phyloP scores from a whole-genome alignment of 2,888 invertebrate species.

The Aphidius colemani region DNA sequence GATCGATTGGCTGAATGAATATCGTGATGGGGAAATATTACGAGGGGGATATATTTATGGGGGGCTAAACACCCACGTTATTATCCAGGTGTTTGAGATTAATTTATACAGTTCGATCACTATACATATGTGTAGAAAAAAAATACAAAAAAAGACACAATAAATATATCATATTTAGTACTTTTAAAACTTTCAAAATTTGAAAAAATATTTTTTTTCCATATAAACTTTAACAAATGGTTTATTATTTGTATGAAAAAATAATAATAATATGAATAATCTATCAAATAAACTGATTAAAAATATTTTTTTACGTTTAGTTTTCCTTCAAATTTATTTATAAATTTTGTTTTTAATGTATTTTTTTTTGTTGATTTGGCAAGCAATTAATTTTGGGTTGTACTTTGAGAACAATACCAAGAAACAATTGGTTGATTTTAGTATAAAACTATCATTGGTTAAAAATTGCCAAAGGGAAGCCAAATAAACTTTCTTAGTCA shows the following conservation, averaged over 20 bases:
- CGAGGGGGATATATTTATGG: conserved; percentile 2
- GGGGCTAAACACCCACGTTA: conserved; percentile 13
- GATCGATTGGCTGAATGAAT: conserved; percentile 4
- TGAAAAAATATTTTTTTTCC: not conserved
- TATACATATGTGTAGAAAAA: conserved; percentile 22
- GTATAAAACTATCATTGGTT: conserved; percentile 25
- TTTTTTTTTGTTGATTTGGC: not conserved
- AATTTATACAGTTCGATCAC: conserved; percentile 39
- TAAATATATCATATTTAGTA: conserved; percentile 14
- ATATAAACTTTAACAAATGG: not conserved
- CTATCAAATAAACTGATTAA: not conserved
- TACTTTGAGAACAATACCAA: not conserved
- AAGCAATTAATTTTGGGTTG: not conserved
- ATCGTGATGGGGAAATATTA: not conserved
- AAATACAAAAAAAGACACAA: conserved; percentile 9
- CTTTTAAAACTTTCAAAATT: not conserved
- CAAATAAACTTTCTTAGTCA: conserved; percentile 44
- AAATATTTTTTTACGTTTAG: not conserved
- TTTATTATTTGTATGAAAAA: not conserved
- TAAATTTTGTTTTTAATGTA: conserved; percentile 15
- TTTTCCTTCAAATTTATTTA: not conserved
- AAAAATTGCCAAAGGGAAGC: conserved; percentile 8
- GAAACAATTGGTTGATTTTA: conserved; percentile 31
- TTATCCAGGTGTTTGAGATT: conserved; percentile 39
- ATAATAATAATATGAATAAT: too few relatives aligned